Conservation (phyloP, 2,888 invertebrate species). For the Agapetus fuscipes region DNA sequence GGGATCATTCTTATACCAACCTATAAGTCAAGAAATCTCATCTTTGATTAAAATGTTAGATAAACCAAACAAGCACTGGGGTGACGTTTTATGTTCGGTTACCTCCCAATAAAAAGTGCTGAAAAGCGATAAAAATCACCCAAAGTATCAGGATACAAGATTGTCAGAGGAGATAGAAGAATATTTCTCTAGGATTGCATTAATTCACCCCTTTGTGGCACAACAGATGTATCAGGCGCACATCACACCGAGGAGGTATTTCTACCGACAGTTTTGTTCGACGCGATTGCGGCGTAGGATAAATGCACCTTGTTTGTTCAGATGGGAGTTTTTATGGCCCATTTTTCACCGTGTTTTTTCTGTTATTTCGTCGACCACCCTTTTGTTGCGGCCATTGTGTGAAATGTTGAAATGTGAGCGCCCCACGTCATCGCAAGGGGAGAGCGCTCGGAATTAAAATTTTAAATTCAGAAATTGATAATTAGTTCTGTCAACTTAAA, state of each 20-base stretch:
- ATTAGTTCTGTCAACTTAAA: constrained; percentile 3
- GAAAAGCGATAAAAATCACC: no score
- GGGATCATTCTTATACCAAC: no score
- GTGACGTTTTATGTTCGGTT: no score
- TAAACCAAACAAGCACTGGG: no score
- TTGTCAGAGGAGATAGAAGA: no score
- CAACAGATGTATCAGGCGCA: constrained; percentile 12
- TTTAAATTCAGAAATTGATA: background rate
- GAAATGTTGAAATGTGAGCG: background rate
- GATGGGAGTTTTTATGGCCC: constrained; percentile 19
- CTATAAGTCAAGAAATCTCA: no score
- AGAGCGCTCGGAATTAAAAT: background rate
- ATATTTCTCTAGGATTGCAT: no score
- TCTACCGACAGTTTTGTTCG: constrained; percentile 17
- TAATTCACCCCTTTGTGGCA: background rate
- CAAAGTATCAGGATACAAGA: no score
- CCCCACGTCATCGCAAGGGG: background rate
- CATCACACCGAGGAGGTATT: constrained; percentile 12
- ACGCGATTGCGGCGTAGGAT: constrained; percentile 18
- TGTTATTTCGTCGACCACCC: constrained; percentile 2
- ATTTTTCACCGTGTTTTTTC: constrained; percentile 13
- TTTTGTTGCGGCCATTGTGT: constrained; percentile 1
- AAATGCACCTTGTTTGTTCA: constrained; percentile 18
- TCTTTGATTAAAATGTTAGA: no score
- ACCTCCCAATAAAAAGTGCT: no score